Percentiles rank a stretch among this genome's conserved stretches.
These are phyloP conservation scores for Trypoxylus dichotomus DNA, from an alignment of 1,140 invertebrate species.

Conservation along the genomic window DNA sequence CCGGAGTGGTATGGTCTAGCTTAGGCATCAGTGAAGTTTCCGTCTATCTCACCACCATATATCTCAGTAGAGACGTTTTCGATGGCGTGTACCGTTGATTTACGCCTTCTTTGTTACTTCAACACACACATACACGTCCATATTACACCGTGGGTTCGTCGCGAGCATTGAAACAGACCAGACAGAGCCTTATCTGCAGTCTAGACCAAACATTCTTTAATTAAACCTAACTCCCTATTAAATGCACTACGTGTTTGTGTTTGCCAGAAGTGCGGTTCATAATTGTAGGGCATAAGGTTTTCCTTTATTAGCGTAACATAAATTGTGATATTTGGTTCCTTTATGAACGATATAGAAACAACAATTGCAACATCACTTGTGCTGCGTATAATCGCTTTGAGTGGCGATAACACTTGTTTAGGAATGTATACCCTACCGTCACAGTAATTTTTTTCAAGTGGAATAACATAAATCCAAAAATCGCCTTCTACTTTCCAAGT, in stretches of 20 bases:
- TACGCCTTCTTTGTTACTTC: slow-evolving; percentile 40
- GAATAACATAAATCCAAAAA: no score
- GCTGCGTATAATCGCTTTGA: no score
- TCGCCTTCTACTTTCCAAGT: no score
- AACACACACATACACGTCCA: slow-evolving; percentile 8
- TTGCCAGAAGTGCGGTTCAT: slow-evolving; percentile 11
- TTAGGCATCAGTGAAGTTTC: slow-evolving; percentile 24
- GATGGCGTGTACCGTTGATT: slow-evolving; percentile 37
- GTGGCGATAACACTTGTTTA: no score
- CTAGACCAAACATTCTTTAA: slow-evolving; percentile 40
- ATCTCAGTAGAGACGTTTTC: slow-evolving; percentile 38
- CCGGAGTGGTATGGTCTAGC: slow-evolving; percentile 8
- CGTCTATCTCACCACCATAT: slow-evolving; percentile 39
- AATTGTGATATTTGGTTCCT: background rate
- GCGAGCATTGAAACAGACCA: slow-evolving; percentile 30
- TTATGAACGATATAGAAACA: no score
- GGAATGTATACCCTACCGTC: no score
- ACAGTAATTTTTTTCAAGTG: no score
- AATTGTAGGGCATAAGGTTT: background rate
- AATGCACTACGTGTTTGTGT: slow-evolving; percentile 33
- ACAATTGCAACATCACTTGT: no score
- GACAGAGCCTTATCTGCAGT: slow-evolving; percentile 36
- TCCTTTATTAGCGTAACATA: background rate
- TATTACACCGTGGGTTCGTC: background rate
- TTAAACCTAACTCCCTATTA: slow-evolving; percentile 36